Base-by-base conservation (phyloP, 2,113 vertebrate genomes). In the Pelmatolapia mariae region DNA sequence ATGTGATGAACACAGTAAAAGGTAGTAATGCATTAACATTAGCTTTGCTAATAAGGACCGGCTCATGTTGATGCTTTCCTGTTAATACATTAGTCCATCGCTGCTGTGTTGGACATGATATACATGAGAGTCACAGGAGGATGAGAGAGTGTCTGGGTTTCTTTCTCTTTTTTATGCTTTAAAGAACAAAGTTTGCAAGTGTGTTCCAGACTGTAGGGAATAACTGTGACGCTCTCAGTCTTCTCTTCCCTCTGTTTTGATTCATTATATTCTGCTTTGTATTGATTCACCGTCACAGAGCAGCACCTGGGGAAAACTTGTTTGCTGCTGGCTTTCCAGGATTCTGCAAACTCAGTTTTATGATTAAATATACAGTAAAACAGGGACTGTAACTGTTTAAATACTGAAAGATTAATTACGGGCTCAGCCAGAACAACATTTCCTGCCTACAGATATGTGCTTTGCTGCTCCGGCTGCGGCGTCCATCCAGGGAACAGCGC, bases 271-370 rank as follows among this genome's bases (percentile, higher is more conserved):
- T 92, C 73, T 56, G 40, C 54, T 84, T 68, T 15, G 59, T 87
- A 89, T 92, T 82, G 88, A 91, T 88, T 89, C 63, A 1, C 10
- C 6, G 8, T 90, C 87, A 73, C 73, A 68, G 33, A 86, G 53
- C 54, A 38, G 57, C 24, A 18, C 19, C 61, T 54, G 63, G 31
- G 36, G 86, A 54, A 3, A 24, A 54, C 68, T 0, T 47, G 18
- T 84, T 87, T 88, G 84, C 84, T 82, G 71, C 87, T 63, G 24
- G 80, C 54, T 81, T 78, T 71, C 63, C 33, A 45, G 29, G 45
- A 80, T 45, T 33, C 31, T 85, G 87, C 85, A 85, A 52, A 38
- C 61, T 53, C 56, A 53, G 45, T 26, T 66, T 22, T 73, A 54
- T 61, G 53, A 56, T 63, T 36, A 59, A 80, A 84, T 76, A 76